Evolutionary conservation across 2,113 vertebrate species (phyloP), one percentile per base, ranked within the genome.

Genomic region (Parus major): DNA sequence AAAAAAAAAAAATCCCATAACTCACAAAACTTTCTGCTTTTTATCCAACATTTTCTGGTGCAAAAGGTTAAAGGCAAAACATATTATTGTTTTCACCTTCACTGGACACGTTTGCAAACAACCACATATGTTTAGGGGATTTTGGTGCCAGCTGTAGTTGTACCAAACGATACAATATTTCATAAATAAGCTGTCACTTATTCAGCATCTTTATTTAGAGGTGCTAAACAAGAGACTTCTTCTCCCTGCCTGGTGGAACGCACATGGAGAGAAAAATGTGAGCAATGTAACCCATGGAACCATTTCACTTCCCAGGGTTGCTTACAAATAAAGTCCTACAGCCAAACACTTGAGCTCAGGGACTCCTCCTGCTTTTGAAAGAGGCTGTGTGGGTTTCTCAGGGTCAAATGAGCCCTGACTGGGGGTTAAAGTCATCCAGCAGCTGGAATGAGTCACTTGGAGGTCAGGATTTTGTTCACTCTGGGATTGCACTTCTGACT

Each of bases 131-230:
- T 83, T 94, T 84, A 91, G 73, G n/a, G 73, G 69, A 83, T 89
- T 96, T 93, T 92, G 77, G 75, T 96, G 91, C 94, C 95, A 96
- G 86, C 77, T 96, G 91, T 59, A 97, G 81, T 87, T 92, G 82
- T 72, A 90, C 59, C 80, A 96, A 90, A 93, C 2, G 55, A 96
- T 88, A 83, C 47, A 91, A 70, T 92, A 86, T 96, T 94, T 97
- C 82, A 87, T 86, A 95, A 95, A 94, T 93, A 95, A 97, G 56
- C 93, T 94, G 92, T 91, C 90, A 95, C 56, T 97, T 96, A 73
- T 86, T 94, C 91, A 90, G 91, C 81, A 86, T 94, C 95, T 96
- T 95, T 97, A 95, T 96, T 96, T 95, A 93, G 91, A 93, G 82
- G 76, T 94, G 91, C 85, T 95, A 93, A 95, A 87, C 72, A 91